phyloP scores from a whole-genome alignment of 2,888 invertebrate genomes.

The Isoperla grammatica region DNA sequence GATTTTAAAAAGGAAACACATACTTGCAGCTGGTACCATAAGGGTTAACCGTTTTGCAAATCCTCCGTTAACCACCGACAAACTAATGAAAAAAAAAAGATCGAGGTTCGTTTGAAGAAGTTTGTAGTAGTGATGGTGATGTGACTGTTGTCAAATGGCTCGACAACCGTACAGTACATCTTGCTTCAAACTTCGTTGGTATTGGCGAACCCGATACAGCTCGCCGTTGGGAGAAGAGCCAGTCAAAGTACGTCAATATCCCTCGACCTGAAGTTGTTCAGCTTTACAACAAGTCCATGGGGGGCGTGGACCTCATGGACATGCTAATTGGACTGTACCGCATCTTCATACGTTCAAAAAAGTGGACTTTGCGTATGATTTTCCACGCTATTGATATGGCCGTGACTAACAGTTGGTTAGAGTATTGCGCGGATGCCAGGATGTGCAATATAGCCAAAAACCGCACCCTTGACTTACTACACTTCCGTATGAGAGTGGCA shows the following conservation, averaged over 20 bases:
- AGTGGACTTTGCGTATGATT: conserved; percentile 29
- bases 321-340: conserved; percentile 18
- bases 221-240: conserved; percentile 33
- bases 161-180: conserved; percentile 35
- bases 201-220: conserved; percentile 31
- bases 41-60: conserved; percentile 14
- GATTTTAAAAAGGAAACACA: conserved; percentile 18
- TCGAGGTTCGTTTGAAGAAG: conserved; percentile 23
- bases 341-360: conserved; percentile 26
- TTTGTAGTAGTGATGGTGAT: conserved; percentile 28
- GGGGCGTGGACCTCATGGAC: conserved; percentile 1
- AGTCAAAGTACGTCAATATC: conserved; percentile 32
- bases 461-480: background rate
- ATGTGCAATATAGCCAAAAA: background rate
- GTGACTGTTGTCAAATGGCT: conserved; percentile 34
- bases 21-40: conserved; percentile 16
- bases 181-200: conserved; percentile 36
- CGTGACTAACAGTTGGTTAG: conserved; percentile 25
- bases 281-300: conserved; percentile 3
- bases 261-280: conserved; percentile 32
- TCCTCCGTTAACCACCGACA: conserved; percentile 23
- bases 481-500: background rate
- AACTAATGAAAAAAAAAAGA: conserved; percentile 21
- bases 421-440: conserved; percentile 1
- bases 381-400: conserved; percentile 27